These are phyloP conservation scores for Babylonia areolata DNA, from an alignment of 1,140 invertebrate species.

Conservation along the genomic window DNA sequence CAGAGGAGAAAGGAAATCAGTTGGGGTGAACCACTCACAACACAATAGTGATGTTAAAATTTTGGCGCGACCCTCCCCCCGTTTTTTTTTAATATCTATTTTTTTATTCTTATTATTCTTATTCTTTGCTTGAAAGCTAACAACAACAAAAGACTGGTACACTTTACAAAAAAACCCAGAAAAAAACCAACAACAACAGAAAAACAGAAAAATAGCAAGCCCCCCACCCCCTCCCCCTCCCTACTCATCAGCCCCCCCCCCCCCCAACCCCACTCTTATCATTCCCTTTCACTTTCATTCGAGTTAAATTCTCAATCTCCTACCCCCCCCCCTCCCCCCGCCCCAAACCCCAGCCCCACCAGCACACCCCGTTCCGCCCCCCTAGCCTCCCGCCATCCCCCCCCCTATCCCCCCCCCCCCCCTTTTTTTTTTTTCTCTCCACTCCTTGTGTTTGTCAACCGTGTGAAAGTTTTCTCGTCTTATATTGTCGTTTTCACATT, in stretches of 20 bases:
- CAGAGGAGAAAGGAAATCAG: background rate
- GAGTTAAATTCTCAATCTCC: background rate
- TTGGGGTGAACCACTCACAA: background rate
- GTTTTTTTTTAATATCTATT: no score
- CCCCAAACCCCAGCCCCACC: background rate
- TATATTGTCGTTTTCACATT: no score
- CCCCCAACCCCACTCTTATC: background rate
- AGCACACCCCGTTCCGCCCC: background rate
- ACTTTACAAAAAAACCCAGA: no score
- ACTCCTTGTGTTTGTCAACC: background rate
- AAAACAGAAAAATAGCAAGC: background rate
- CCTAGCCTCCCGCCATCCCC: background rate
- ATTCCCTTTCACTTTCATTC: background rate
- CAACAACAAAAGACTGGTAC: background rate
- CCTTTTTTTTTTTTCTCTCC: background rate
- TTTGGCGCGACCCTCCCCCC: background rate
- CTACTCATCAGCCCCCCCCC: background rate
- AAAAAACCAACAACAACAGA: no score
- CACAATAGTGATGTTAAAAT: slow-evolving; percentile 6
- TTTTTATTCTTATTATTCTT: no score
- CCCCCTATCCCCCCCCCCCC: background rate
- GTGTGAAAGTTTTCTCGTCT: background rate
- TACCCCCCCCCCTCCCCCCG: background rate
- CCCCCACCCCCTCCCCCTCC: background rate
- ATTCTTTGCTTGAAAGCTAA: no score